Base-by-base conservation (phyloP, 2,888 invertebrate genomes). In the Drosophila neoperkinsi region DNA sequence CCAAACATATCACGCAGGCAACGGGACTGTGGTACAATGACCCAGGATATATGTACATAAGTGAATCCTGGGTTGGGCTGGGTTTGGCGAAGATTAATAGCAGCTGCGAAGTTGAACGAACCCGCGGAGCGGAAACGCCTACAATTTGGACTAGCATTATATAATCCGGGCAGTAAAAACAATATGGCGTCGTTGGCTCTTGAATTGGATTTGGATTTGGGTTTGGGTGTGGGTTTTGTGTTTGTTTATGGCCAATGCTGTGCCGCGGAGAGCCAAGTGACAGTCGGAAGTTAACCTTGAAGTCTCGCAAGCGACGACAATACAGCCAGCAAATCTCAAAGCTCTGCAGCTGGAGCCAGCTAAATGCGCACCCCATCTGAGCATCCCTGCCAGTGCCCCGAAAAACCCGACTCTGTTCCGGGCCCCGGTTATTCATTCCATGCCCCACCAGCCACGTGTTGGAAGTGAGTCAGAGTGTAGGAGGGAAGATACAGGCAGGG, bases 211-310 rank as follows among this genome's bases (percentile, higher is more conserved):
- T 9, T 62, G 67, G 36, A 34, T n/a, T 53, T 36, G 34, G 16
- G 6, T 18, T 63, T 63, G 7, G 31, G 7, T 11, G 61, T 28
- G 50, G 31, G 13, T 28, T 61, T 16, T 7, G 21, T 60, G 38
- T 56, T 71, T 46, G 30, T 41, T n/a, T n/a, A 38, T 63, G 50
- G 61, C 46, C 34, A 57, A 63, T 66, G 75, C 79, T 86, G 77
- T 50, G 85, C 80, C 78, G 78, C 76, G 71, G 73, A 63, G 18
- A 31, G 66, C 34, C 65, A 59, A 69, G 58, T 63, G 70, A 61
- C 71, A 69, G 73, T 72, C 71, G 78, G 78, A 84, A 74, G 82
- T 76, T 89, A 88, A 90, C 89, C 89, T 89, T 89, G 89, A 89
- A 82, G 88, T 88, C 78, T 60, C 50, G 70, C 65, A 53, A 64